Percentiles rank a stretch among this genome's conserved stretches.
phyloP scores from a whole-genome alignment of 2,888 invertebrate genomes.

The Parasteatoda lunata region DNA sequence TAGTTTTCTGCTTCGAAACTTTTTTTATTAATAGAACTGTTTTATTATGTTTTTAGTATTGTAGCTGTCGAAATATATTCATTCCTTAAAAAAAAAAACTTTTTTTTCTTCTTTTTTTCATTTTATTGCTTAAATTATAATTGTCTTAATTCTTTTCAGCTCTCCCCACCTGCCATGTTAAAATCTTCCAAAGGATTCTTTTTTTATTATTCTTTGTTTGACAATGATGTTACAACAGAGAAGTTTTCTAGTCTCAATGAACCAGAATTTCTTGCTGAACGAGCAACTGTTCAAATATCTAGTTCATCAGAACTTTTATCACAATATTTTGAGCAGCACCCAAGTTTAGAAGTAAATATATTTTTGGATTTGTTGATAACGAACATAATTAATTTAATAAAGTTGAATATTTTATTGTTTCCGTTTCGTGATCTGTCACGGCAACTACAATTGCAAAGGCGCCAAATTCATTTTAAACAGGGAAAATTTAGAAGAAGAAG shows the following conservation, averaged over 20 bases:
- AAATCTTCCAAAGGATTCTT: constrained; percentile 73
- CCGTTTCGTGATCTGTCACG: no score
- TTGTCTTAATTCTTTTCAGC: constrained; percentile 17
- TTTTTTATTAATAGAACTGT: no score
- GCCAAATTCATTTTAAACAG: no score
- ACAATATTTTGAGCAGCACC: constrained; percentile 74
- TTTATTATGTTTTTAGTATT: no score
- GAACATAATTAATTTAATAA: no score
- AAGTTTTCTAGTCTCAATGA: constrained; percentile 74
- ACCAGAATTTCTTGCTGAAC: constrained; percentile 75
- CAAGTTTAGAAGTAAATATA: constrained; percentile 73
- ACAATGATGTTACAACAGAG: constrained; percentile 75
- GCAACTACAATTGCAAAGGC: no score
- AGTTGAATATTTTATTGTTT: no score
- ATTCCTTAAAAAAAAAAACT: not conserved
- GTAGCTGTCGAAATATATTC: not conserved
- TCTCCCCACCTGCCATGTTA: constrained; percentile 58
- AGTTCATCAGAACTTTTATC: constrained; percentile 74
- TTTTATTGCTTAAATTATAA: not conserved
- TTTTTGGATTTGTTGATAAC: not conserved
- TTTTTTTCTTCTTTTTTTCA: not conserved
- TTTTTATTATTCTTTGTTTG: constrained; percentile 75
- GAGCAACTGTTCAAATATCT: constrained; percentile 75
- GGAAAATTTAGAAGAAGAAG: no score
- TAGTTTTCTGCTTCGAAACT: no score